Evolutionary conservation across 2,113 vertebrate species (phyloP).

Genomic region (Podiceps cristatus): DNA sequence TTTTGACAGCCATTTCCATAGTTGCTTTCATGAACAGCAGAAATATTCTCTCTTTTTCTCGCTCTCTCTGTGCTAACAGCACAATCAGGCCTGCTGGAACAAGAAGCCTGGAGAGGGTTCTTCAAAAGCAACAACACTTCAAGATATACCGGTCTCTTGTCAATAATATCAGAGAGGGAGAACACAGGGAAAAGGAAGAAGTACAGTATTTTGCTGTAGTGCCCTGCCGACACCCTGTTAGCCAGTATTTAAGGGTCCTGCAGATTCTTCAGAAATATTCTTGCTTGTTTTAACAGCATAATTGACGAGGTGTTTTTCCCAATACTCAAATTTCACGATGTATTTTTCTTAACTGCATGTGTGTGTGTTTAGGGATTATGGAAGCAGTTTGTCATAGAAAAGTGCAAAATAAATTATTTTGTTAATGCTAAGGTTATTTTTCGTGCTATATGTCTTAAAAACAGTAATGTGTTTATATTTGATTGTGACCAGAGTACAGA

Average conservation of each 20-base stretch:
- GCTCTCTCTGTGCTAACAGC: slow-evolving; percentile 78
- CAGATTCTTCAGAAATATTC: slow-evolving; percentile 65
- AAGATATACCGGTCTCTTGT: slow-evolving; percentile 73
- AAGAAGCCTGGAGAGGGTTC: slow-evolving; percentile 81
- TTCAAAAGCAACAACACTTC: slow-evolving; percentile 82
- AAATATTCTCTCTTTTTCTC: slow-evolving; percentile 82
- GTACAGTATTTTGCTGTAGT: slow-evolving; percentile 68
- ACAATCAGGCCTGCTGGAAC: slow-evolving; percentile 78
- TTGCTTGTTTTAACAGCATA: slow-evolving; percentile 55
- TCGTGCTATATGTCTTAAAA: slow-evolving; percentile 29
- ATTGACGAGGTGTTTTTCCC: slow-evolving; percentile 60
- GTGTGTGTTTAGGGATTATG: slow-evolving; percentile 40
- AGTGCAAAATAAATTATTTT: background rate
- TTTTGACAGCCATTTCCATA: slow-evolving; percentile 86
- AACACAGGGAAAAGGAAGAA: slow-evolving; percentile 57
- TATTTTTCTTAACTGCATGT: slow-evolving; percentile 60
- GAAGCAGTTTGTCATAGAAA: slow-evolving; percentile 57
- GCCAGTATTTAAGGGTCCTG: slow-evolving; percentile 58
- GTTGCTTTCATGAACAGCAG: slow-evolving; percentile 82
- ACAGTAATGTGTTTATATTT: background rate
- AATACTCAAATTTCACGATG: slow-evolving; percentile 41
- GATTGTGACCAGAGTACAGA: background rate
- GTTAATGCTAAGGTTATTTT: slow-evolving; percentile 47
- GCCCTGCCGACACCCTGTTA: slow-evolving; percentile 71
- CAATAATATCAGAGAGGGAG: slow-evolving; percentile 73